Base-by-base conservation (phyloP, 2,888 invertebrate genomes). In the Tenthredo livida region DNA sequence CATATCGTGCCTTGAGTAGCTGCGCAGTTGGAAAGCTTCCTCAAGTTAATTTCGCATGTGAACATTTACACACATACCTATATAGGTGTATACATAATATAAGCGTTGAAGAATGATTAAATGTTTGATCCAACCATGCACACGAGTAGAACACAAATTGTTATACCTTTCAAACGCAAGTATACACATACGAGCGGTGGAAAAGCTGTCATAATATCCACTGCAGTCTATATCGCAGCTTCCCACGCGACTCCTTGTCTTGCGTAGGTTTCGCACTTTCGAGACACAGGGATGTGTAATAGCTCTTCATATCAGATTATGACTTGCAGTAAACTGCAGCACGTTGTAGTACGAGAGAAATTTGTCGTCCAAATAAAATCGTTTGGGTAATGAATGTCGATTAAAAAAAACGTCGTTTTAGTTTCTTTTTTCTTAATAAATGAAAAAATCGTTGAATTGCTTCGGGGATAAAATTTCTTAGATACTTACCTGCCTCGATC, bases 171-270 rank as follows among this genome's bases (percentile, higher is more conserved):
- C 29, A 73, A 77, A 77, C 15, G 33, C 29, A 33, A 29, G 54
- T 54, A 54, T 54, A 54, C 54, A 54, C 12, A 50, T 5, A 54
- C 25, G n/a, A 73, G 54, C 15, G 77, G 17, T 77, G 29, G 77
- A 77, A 54, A 77, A 54, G 54, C 25, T 77, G 77, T 73, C 40
- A 43, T 77, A 77, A 73, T 43, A 73, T n/a, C 72, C 25, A 12
- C 40, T 73, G 29, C 47, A 15, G 4, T 29, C 54, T n/a, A 73
- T 54, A 54, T 54, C 47, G 33, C 54, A 25, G 50, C 77, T 77
- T 77, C 77, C 50, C 77, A 77, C 77, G 77, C 77, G 77, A 50
- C 54, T 73, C 21, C 72, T 73, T 43, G 40, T 73, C 43, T 73
- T 73, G 72, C 72, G 72, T 72, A 72, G 72, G 72, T 10, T 21